These are phyloP conservation scores for Phoeniculus purpureus DNA, from an alignment of 2,797 vertebrate species.

Conservation along the genomic window DNA sequence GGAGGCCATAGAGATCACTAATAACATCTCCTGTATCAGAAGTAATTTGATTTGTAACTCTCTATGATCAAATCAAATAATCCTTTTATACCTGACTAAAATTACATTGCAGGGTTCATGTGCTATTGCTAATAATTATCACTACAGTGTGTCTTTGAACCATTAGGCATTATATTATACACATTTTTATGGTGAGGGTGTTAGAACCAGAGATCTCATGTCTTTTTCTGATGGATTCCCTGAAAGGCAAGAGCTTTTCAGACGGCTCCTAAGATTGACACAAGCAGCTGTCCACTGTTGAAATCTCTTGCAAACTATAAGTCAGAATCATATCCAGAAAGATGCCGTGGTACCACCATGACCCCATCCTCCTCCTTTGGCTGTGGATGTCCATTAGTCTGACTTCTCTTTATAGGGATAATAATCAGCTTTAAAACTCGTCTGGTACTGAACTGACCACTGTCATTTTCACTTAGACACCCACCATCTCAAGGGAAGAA, in stretches of 20 bases:
- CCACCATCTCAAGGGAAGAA: background rate
- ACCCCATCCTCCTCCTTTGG: background rate
- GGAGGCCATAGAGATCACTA: slow-evolving; percentile 64
- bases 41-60: slow-evolving; percentile 73
- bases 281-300: background rate
- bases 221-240: slow-evolving; percentile 16
- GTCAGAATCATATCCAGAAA: background rate
- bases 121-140: slow-evolving; percentile 62
- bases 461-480: background rate
- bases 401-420: background rate
- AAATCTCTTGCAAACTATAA: background rate
- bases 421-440: background rate
- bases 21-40: slow-evolving; percentile 66
- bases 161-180: background rate
- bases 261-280: background rate
- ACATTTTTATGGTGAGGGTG: slow-evolving; percentile 17
- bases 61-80: slow-evolving; percentile 73
- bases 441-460: background rate
- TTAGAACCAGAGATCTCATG: slow-evolving; percentile 19
- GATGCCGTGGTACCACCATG: background rate
- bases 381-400: background rate
- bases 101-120: slow-evolving; percentile 61
- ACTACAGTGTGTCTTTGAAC: slow-evolving; percentile 43
- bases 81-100: slow-evolving; percentile 72
- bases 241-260: slow-evolving; percentile 16